These are phyloP conservation scores for Aphis gossypii DNA, from an alignment of 1,140 invertebrate species.

Conservation along the genomic window DNA sequence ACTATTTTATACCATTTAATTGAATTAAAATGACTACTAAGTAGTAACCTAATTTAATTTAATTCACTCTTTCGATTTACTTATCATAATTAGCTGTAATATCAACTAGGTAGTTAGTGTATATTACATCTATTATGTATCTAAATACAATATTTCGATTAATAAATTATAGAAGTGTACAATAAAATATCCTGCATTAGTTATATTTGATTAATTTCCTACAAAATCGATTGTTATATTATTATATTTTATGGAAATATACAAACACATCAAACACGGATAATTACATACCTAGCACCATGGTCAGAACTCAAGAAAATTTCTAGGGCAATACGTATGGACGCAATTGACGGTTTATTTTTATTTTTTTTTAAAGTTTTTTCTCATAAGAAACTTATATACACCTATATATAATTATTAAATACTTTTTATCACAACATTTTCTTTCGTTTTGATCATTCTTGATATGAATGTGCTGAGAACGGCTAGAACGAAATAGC, in stretches of 20 bases:
- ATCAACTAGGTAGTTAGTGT: not conserved
- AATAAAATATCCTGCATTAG: not conserved
- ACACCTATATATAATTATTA: no score
- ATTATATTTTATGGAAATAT: not conserved
- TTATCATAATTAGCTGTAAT: not conserved
- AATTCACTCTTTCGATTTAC: not conserved
- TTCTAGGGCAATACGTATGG: no score
- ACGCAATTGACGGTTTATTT: no score
- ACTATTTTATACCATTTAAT: not conserved
- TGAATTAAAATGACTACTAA: not conserved
- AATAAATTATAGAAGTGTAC: not conserved
- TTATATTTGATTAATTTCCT: no score
- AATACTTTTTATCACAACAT: no score
- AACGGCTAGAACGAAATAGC: no score
- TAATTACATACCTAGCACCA: not conserved
- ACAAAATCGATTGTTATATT: not conserved
- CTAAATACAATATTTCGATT: not conserved
- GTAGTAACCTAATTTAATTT: not conserved
- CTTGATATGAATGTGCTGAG: no score
- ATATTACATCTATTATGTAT: not conserved
- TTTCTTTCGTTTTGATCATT: no score
- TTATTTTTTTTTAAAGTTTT: no score
- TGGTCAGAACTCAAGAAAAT: not conserved
- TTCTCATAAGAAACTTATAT: no score
- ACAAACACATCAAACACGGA: not conserved